A percentile compares a stretch with the other conserved stretches of the same genome.
Conservation (phyloP, 1,140 invertebrate genomes). For the Ceratina australensis region DNA sequence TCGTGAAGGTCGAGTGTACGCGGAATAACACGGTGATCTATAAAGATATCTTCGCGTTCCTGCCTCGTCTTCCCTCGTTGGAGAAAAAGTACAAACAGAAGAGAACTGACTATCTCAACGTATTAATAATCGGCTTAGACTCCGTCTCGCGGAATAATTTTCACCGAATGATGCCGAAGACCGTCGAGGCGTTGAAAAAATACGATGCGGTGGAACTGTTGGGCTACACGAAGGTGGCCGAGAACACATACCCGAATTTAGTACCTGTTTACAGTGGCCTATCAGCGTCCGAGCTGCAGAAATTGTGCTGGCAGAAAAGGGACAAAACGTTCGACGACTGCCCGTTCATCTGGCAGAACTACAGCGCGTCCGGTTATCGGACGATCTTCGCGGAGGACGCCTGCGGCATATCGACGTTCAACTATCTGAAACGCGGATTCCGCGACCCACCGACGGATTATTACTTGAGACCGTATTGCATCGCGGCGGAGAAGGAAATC, state of each 20-base stretch:
- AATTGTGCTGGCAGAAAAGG: slow-evolving; percentile 81
- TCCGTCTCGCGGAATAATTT: slow-evolving; percentile 92
- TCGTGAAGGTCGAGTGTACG: slow-evolving; percentile 82
- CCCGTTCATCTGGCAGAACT: slow-evolving; percentile 82
- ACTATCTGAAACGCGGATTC: slow-evolving; percentile 82
- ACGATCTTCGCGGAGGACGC: slow-evolving; percentile 82
- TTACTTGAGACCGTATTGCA: slow-evolving; percentile 80
- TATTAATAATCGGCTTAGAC: slow-evolving; percentile 92
- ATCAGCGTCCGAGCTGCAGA: slow-evolving; percentile 81
- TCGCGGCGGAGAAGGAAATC: slow-evolving; percentile 74
- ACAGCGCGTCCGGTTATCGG: slow-evolving; percentile 77
- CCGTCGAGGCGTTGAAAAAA: slow-evolving; percentile 82
- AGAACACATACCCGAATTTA: slow-evolving; percentile 92
- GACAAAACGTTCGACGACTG: slow-evolving; percentile 81
- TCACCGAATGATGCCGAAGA: slow-evolving; percentile 89
- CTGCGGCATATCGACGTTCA: slow-evolving; percentile 81
- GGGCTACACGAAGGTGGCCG: slow-evolving; percentile 91
- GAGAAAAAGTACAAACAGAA: slow-evolving; percentile 62
- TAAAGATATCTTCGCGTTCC: slow-evolving; percentile 86
- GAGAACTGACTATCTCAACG: slow-evolving; percentile 75
- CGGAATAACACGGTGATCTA: slow-evolving; percentile 80
- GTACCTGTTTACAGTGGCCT: slow-evolving; percentile 86
- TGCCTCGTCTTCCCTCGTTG: slow-evolving; percentile 78
- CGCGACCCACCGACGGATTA: slow-evolving; percentile 81
- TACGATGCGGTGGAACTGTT: slow-evolving; percentile 85